phyloP scores from a whole-genome alignment of 2,888 invertebrate genomes.

The Elmis aenea region DNA sequence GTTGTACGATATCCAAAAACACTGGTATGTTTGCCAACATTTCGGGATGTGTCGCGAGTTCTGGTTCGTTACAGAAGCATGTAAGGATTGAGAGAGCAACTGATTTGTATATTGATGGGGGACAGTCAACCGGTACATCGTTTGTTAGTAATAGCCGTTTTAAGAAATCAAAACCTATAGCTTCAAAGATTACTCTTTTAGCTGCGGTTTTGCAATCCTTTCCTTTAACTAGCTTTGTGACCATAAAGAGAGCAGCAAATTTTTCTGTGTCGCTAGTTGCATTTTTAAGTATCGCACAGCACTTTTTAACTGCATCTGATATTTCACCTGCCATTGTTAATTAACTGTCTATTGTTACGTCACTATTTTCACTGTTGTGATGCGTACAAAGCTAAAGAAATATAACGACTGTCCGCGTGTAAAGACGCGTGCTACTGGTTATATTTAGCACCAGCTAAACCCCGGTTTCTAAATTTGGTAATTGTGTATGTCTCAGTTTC shows the following conservation, averaged over 20 bases:
- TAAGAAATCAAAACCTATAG: constrained; percentile 83
- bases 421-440: constrained; percentile 35
- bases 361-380: constrained; percentile 12
- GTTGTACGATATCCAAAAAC: constrained; percentile 76
- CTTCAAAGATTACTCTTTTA: constrained; percentile 78
- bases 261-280: constrained; percentile 85
- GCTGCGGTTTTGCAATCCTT: constrained; percentile 66
- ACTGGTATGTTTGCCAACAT: constrained; percentile 80
- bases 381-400: constrained; percentile 10
- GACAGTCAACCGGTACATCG: constrained; percentile 80
- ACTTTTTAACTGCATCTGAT: constrained; percentile 80
- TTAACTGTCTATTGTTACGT: constrained; percentile 8
- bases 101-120: constrained; percentile 84
- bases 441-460: constrained; percentile 41
- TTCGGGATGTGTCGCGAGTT: constrained; percentile 75
- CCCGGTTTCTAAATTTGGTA: constrained; percentile 45
- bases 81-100: constrained; percentile 84
- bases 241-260: constrained; percentile 87
- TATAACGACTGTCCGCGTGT: constrained; percentile 24
- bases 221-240: constrained; percentile 81
- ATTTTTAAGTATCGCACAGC: constrained; percentile 71
- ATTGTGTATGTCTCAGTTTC: constrained; percentile 39
- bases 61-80: constrained; percentile 77
- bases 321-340: constrained; percentile 48
- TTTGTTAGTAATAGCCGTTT: constrained; percentile 72